Evolutionary conservation across 2,888 invertebrate genomes (phyloP).

Genomic region (Galerucella pusilla): DNA sequence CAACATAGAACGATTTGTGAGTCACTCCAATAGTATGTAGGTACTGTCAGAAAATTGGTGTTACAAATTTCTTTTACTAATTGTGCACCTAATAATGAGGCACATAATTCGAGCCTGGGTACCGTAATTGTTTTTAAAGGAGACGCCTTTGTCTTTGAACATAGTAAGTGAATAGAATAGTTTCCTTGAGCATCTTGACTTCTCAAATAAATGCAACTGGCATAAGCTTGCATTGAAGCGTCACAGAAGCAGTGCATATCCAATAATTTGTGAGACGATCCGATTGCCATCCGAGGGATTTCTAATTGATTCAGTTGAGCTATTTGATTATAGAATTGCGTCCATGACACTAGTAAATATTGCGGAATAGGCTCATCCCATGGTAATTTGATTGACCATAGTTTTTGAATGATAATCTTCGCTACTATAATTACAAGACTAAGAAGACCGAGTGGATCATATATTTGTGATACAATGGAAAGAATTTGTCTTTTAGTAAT

Average conservation of each 20-base stretch:
- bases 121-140: neutral
- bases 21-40: too few species aligned
- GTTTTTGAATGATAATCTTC: constrained; percentile 8
- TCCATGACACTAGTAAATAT: neutral
- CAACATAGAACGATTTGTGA: too few species aligned
- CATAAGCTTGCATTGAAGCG: neutral
- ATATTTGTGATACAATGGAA: neutral
- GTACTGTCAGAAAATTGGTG: too few species aligned
- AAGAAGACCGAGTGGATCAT: neutral
- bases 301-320: neutral
- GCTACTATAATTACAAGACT: neutral
- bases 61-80: too few species aligned
- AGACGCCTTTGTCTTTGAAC: neutral
- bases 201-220: constrained; percentile 7
- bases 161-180: neutral
- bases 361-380: constrained; percentile 1
- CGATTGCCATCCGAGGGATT: too few species aligned
- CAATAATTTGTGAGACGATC: too few species aligned
- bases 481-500: neutral
- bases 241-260: constrained; percentile 4
- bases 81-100: too few species aligned
- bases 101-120: too few species aligned
- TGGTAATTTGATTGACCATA: neutral
- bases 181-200: neutral
- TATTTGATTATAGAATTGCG: neutral